A percentile compares a stretch with the other conserved stretches of the same genome.
phyloP scores from a whole-genome alignment of 1,140 invertebrate species.

The Glossosoma conforme region DNA sequence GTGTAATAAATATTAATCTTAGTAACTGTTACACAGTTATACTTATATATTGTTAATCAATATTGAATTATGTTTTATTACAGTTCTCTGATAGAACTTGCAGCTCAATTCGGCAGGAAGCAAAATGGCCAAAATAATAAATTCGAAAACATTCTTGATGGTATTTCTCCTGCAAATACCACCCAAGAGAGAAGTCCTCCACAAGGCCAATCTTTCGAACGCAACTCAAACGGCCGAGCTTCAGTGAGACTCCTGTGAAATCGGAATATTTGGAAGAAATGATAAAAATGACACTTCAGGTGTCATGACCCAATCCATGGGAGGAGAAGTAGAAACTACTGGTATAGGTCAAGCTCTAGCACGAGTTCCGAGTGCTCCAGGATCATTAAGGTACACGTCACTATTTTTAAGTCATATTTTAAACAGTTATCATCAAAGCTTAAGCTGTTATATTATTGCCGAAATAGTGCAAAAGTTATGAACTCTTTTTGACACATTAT shows the following conservation, averaged over 20 bases:
- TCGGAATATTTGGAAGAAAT: conserved; percentile 41
- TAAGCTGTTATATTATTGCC: too few species aligned
- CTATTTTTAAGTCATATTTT: too few species aligned
- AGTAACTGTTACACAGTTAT: too few species aligned
- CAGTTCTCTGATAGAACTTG: conserved; percentile 25
- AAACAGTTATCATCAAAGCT: too few species aligned
- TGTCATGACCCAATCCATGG: conserved; percentile 45
- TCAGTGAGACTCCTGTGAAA: conserved; percentile 45
- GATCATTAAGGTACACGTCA: conserved; percentile 45
- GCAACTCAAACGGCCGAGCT: conserved; percentile 37
- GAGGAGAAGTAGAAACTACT: conserved; percentile 35
- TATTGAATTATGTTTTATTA: too few species aligned
- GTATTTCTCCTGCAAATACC: conserved; percentile 2
- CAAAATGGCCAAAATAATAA: conserved; percentile 18
- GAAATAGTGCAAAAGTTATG: too few species aligned
- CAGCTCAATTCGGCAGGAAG: conserved; percentile 21
- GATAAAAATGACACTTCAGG: conserved; percentile 32
- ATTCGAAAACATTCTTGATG: conserved; percentile 12
- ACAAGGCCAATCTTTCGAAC: conserved; percentile 22
- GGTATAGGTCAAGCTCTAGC: conserved; percentile 50
- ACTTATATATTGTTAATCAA: too few species aligned
- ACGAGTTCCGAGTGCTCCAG: conserved; percentile 65
- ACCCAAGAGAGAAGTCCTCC: conserved; percentile 6
- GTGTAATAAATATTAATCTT: too few species aligned
- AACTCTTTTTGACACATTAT: too few species aligned